phyloP scores from a whole-genome alignment of 2,888 invertebrate genomes.

The Prenolepis imparis region DNA sequence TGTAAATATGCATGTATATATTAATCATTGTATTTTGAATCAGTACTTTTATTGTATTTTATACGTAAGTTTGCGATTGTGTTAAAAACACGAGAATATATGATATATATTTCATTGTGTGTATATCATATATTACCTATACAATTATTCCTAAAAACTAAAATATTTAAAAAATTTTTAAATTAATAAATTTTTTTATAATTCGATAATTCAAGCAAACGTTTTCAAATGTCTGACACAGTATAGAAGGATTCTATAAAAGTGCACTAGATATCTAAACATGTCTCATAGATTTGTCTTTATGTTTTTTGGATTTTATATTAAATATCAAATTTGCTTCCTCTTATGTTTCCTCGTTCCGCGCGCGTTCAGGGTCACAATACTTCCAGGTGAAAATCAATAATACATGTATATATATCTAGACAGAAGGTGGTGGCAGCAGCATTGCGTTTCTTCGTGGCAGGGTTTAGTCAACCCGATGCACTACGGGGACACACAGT shows the following conservation, averaged over 20 bases:
- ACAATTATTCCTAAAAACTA: too few relatives aligned
- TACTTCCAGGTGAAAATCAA: slow-evolving; percentile 70
- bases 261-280: background rate
- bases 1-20: slow-evolving; percentile 61
- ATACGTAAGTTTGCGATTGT: background rate
- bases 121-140: background rate
- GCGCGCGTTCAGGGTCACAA: slow-evolving; percentile 66
- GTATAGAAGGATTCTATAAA: too few relatives aligned
- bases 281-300: background rate
- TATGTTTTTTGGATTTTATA: background rate
- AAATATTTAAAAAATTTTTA: too few relatives aligned
- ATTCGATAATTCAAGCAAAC: background rate
- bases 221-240: background rate
- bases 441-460: slow-evolving; percentile 63
- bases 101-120: background rate
- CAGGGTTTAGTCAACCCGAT: slow-evolving; percentile 71
- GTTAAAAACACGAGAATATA: slow-evolving; percentile 17
- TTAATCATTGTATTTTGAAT: background rate
- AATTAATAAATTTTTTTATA: too few relatives aligned
- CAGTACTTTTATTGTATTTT: background rate
- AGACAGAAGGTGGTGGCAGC: slow-evolving; percentile 66
- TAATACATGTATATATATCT: slow-evolving; percentile 68
- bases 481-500: slow-evolving; percentile 49
- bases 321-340: background rate
- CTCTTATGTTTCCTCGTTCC: background rate